Evolutionary conservation across 1,140 invertebrate species (phyloP), one percentile per base, ranked within the genome.

Genomic region (Pseudobourletiella spinata): DNA sequence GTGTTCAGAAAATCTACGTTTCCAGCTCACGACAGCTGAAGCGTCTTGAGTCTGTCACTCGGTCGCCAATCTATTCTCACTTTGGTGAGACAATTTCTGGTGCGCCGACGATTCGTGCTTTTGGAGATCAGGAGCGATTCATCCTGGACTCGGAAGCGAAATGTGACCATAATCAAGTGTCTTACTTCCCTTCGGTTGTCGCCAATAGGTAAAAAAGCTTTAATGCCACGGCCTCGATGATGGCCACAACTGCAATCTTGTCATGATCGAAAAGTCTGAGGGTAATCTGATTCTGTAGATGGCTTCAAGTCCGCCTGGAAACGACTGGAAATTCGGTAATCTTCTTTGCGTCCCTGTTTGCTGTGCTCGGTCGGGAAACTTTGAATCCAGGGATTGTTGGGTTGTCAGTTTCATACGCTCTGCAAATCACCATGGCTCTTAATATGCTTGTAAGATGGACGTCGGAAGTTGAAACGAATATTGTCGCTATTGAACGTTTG

Each of bases 311-410:
- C 20, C 67, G 79, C 8, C 70, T 83, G 32, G 81, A 83, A 76
- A 90, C 94, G 81, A 84, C 94, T 52, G 91, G 91, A 58, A 95
- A 95, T 76, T 75, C 89, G 35, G 89, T 97, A 65, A 91, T 97
- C 61, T 83, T 97, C 69, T 90, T 89, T 72, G 82, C 92, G 52
- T 86, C 90, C 1, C 71, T 95, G 20, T 93, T 97, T 75, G 86
- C 89, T 60, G 92, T 97, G 2, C 72, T 92, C 28, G 82, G 78
- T 30, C 81, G 84, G 59, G 82, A 88, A 16, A 50, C 67, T 15
- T 29, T 85, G 70, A 83, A 80, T 73, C 76, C 91, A n/a, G 91
- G 91, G 48, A 74, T 89, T 48, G 91, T 94, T 44, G 93, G 93
- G 42, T 78, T 96, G 28, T 93, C 90, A 1, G 81, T 96, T 69